phyloP scores from a whole-genome alignment of 2,888 invertebrate genomes.

The Drosophila macrospina region DNA sequence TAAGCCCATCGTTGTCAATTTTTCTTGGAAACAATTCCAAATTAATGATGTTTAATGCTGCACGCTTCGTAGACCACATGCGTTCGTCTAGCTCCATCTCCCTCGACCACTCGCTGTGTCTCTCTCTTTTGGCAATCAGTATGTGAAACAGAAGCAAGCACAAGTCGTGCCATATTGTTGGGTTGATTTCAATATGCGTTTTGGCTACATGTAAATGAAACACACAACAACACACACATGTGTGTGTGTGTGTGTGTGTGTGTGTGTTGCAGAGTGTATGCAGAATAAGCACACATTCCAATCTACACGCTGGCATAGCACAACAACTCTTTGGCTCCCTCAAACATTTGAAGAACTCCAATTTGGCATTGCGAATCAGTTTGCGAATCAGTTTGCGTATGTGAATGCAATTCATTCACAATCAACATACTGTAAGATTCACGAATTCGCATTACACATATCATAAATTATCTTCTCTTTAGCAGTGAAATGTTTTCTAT shows the following conservation, averaged over 20 bases:
- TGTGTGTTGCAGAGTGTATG: not conserved
- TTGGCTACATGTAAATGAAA: conserved; percentile 36
- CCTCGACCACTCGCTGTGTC: not conserved
- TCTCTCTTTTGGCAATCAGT: conserved; percentile 23
- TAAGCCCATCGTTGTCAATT: conserved; percentile 64
- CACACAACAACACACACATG: not conserved
- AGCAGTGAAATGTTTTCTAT: not conserved
- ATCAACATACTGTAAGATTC: not conserved
- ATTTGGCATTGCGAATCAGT: not conserved
- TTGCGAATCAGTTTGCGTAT: not conserved
- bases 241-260: not conserved
- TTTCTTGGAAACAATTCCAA: conserved; percentile 66
- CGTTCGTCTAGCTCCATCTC: conserved; percentile 25
- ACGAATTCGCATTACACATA: not conserved
- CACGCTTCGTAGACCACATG: conserved; percentile 67
- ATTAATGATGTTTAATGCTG: conserved; percentile 70
- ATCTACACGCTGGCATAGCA: not conserved
- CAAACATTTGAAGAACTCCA: not conserved
- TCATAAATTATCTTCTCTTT: not conserved
- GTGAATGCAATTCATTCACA: not conserved
- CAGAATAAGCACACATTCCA: not conserved
- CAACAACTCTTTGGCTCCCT: not conserved
- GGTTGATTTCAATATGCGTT: conserved; percentile 52
- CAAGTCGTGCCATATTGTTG: conserved; percentile 54
- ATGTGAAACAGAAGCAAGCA: conserved; percentile 42